Base-by-base conservation (phyloP, 2,888 invertebrate species). In the Drosophila acutilabella region DNA sequence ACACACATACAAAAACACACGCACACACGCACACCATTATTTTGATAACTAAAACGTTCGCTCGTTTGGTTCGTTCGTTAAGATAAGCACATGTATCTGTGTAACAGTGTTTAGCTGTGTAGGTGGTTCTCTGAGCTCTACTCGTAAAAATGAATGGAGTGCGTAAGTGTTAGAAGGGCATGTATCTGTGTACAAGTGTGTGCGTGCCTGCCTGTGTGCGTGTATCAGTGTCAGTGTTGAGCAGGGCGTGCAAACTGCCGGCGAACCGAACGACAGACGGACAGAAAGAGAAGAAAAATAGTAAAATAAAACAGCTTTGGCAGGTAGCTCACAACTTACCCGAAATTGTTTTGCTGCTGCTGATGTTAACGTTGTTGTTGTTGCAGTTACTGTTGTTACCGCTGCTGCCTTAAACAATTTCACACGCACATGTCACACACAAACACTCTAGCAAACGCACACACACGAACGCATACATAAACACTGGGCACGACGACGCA, bases 311-410 rank as follows among this genome's bases (percentile, higher is more conserved):
- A 56, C 64, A 47, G 48, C 50, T 73, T 72, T 62, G 45, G 66
- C 86, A 85, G 81, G 86, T 85, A 82, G 76, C 72, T 57, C 64
- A 65, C 71, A 80, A 85, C 82, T 85, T 64, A 85, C 78, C 85
- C 75, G 51, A 82, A 82, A 65, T 61, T 81, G 71, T 78, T 80
- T 80, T 81, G 71, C 78, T 60, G 56, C 45, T 54, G 61, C 13
- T 64, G 53, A 56, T 72, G 64, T 58, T 59, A 48, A 16, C 53
- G 69, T 59, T 64, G 64, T 56, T 71, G 50, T 47, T 81, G 73
- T 26, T 61, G 74, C 14, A 60, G 65, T 66, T 72, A 64, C 61
- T 59, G 56, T 41, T 60, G 53, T 38, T 73, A 64, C 50, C 65
- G 65, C 51, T 71, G 68, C 65, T 74, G 68, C 52, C 50, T 76